Conservation (phyloP, 2,888 invertebrate species). For the Drosophila setosimentum region DNA sequence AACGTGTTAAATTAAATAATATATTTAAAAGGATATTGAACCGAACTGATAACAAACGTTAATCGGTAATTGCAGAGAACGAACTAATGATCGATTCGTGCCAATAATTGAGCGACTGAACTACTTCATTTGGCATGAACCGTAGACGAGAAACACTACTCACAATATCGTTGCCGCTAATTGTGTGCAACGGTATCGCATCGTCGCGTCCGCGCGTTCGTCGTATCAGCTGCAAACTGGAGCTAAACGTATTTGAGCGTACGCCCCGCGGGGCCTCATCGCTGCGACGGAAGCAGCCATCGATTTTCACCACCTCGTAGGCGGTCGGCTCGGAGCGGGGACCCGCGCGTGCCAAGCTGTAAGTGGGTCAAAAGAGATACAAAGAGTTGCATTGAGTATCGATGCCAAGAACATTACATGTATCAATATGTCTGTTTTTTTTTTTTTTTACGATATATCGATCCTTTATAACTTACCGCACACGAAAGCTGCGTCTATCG, state of each 20-base stretch:
- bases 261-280: constrained; percentile 87
- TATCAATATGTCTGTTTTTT: neutral
- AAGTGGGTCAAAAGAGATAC: neutral
- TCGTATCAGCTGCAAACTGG: constrained; percentile 85
- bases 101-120: neutral
- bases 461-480: constrained; percentile 82
- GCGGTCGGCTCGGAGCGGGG: constrained; percentile 90
- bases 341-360: constrained; percentile 88
- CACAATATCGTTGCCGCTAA: constrained; percentile 88
- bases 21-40: neutral
- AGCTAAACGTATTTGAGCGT: constrained; percentile 84
- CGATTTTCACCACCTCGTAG: constrained; percentile 90
- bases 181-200: constrained; percentile 85
- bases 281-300: constrained; percentile 88
- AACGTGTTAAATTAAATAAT: neutral
- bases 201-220: constrained; percentile 86
- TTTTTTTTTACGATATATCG: neutral
- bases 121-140: neutral
- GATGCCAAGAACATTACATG: neutral
- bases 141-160: constrained; percentile 9
- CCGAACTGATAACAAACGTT: neutral
- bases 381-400: neutral
- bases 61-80: neutral
- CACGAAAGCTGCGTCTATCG: constrained; percentile 87
- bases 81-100: neutral